Evolutionary conservation across 2,113 vertebrate genomes (phyloP).

Genomic region (Guaruba guarouba): DNA sequence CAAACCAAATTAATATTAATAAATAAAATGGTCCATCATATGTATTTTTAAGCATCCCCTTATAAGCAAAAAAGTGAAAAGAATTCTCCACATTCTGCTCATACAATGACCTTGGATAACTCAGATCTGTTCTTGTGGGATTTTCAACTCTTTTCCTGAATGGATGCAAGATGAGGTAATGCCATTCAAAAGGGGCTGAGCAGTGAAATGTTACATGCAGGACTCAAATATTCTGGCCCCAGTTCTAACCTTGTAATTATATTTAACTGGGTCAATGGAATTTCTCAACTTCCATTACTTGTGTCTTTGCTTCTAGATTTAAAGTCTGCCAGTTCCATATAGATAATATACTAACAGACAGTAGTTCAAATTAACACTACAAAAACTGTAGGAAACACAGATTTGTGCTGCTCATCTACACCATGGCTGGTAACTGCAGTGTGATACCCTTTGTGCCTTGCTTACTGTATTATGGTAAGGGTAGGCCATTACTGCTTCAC

Average conservation of each 20-base stretch:
- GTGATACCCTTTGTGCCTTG: not conserved
- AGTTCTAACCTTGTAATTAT: slow-evolving; percentile 11
- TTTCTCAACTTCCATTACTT: slow-evolving; percentile 34
- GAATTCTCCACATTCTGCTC: not conserved
- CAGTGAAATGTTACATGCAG: slow-evolving; percentile 2
- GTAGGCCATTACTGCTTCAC: not conserved
- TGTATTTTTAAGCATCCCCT: not conserved
- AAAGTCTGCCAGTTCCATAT: not conserved
- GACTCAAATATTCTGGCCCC: slow-evolving; percentile 16
- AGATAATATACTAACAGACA: not conserved
- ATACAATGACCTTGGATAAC: slow-evolving; percentile 41
- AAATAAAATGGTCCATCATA: not conserved
- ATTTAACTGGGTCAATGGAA: slow-evolving; percentile 46
- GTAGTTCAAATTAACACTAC: not conserved
- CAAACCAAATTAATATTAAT: not conserved
- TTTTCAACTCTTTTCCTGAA: slow-evolving; percentile 45
- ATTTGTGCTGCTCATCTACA: not conserved
- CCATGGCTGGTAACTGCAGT: not conserved
- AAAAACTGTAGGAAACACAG: not conserved
- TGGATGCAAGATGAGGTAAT: slow-evolving; percentile 58
- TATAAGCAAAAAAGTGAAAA: not conserved
- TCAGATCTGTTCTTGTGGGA: slow-evolving; percentile 29
- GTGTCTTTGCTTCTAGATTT: not conserved
- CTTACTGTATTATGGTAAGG: not conserved
- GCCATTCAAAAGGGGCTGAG: slow-evolving; percentile 20